Base-by-base conservation (phyloP, 1,140 invertebrate species). In the Drosophila asahinai region DNA sequence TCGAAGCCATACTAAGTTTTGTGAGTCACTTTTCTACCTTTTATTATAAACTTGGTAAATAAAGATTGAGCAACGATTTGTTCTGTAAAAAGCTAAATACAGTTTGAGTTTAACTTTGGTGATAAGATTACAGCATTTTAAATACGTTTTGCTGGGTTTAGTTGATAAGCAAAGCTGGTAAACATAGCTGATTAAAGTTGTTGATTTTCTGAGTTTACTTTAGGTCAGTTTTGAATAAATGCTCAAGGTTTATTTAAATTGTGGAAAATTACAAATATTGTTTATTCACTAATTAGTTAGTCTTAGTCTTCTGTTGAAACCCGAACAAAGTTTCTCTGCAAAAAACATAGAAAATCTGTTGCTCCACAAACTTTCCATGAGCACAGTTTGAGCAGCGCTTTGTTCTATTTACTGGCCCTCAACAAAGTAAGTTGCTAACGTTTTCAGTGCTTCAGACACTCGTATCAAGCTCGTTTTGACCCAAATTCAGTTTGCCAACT, bases 381-480 rank as follows among this genome's bases (percentile, higher is more conserved):
- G 2, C 9, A 63, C 76, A 77, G 74, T 77, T 78, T 78, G 19
- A 40, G 3, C n/a, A 47, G 73, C 74, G 52, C 51, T 77, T 68
- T 66, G 48, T 52, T 77, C 62, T 67, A 77, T 61, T 77, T 77
- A 49, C 47, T 17, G 61, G 54, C 33, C 25, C 42, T 61, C 19
- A 77, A 77, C 72, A 71, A 77, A 38, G 33, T 38, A 54, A 68
- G 74, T 59, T 60, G 42, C 42, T 47, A 60, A 36, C 65, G 9
- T 25, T 67, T 65, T 59, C 17, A 60, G n/a, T 25, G 55, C 54
- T 55, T 55, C 17, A 62, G 48, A 63, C 68, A 62, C 68, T 61
- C 17, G 47, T 54, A 15, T 62, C 67, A 60, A 47, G 48, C 42
- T 49, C 11, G 54, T 59, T 59, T 73, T 38, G 67, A 68, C 73